Conservation (phyloP, 2,888 invertebrate genomes). For the Aspidiotus destructor region DNA sequence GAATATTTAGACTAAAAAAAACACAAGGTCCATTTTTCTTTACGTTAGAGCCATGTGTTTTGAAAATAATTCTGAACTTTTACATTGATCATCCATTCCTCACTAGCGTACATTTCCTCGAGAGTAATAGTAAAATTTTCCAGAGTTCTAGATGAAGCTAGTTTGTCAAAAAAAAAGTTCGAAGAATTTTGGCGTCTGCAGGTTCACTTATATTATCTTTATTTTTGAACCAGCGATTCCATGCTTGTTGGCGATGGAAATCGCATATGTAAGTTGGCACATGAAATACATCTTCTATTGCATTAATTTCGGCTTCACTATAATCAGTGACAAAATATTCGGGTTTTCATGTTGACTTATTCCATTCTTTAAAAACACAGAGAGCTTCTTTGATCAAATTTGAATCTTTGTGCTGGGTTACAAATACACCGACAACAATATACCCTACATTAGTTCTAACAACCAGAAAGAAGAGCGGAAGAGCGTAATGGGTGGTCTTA, state of each 20-base stretch:
- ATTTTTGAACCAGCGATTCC: constrained; percentile 4
- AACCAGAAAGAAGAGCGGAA: not conserved
- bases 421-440: not conserved
- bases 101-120: not conserved
- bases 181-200: too few relatives aligned
- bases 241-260: constrained; percentile 12
- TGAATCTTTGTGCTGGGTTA: not conserved
- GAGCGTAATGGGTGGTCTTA: not conserved
- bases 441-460: not conserved
- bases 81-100: not conserved
- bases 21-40: not conserved
- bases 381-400: not conserved
- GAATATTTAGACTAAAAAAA: not conserved
- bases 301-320: constrained; percentile 13
- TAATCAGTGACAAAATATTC: constrained; percentile 6
- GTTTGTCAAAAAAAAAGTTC: too few relatives aligned
- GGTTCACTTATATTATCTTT: too few relatives aligned
- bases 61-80: not conserved
- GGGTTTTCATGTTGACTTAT: constrained; percentile 3
- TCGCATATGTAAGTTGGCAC: not conserved
- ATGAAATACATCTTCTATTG: not conserved
- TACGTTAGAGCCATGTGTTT: not conserved
- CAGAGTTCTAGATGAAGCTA: too few relatives aligned
- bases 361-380: not conserved
- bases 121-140: too few relatives aligned